Conservation (phyloP, 2,888 invertebrate species). For the Calephelis perditalis region DNA sequence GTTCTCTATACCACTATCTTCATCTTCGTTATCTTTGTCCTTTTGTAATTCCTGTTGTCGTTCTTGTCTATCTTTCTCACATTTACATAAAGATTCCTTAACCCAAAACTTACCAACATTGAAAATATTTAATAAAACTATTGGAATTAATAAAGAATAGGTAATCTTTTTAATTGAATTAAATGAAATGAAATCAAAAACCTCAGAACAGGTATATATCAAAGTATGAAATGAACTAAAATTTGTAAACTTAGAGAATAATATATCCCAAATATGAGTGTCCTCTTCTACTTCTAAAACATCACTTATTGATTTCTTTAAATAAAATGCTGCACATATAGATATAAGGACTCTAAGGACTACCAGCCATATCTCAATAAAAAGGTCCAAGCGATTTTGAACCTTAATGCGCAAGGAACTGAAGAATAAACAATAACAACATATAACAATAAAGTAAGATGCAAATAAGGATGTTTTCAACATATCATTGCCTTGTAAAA, state of each 20-base stretch:
- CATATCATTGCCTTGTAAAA: conserved; percentile 67
- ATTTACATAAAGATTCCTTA: conserved; percentile 12
- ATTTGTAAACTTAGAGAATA: conserved; percentile 82
- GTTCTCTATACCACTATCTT: conserved; percentile 75
- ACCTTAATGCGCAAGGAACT: conserved; percentile 53
- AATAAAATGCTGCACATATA: conserved; percentile 43
- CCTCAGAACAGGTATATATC: conserved; percentile 86
- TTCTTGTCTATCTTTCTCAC: conserved; percentile 23
- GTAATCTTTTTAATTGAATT: conserved; percentile 70
- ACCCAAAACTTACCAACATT: conserved; percentile 59
- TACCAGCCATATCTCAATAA: conserved; percentile 48
- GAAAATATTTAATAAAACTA: conserved; percentile 60
- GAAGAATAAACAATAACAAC: conserved; percentile 52
- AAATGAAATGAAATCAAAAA: conserved; percentile 84
- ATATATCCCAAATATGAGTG: conserved; percentile 84
- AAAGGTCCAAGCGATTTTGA: conserved; percentile 44
- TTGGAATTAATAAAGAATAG: conserved; percentile 78
- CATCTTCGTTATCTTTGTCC: conserved; percentile 51
- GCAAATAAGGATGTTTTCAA: conserved; percentile 69
- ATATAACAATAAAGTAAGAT: conserved; percentile 60
- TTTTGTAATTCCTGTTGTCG: conserved; percentile 33
- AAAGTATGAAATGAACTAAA: conserved; percentile 84
- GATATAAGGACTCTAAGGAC: conserved; percentile 43
- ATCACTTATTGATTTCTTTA: conserved; percentile 59
- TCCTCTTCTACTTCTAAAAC: conserved; percentile 67